Evolutionary conservation across 1,140 invertebrate species (phyloP).

Genomic region (Trachelipus rathkii): DNA sequence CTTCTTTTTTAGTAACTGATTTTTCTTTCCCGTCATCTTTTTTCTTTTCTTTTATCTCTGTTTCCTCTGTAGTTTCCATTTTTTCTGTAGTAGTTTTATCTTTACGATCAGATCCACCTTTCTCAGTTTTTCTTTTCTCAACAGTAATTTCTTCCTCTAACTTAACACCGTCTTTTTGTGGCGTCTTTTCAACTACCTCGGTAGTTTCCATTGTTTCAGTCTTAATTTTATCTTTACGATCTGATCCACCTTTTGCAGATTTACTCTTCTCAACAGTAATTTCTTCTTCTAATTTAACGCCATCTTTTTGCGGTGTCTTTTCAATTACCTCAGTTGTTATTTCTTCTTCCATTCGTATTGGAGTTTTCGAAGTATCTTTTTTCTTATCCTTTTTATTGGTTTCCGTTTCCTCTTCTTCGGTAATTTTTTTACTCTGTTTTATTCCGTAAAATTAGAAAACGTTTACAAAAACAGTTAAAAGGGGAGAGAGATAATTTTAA

Average conservation of each 20-base stretch:
- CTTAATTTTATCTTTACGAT: not conserved
- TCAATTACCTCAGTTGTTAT: constrained; percentile 23
- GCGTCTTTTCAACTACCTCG: constrained; percentile 1
- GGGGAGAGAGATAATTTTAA: no score
- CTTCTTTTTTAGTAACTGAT: not conserved
- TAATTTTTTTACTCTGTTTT: not conserved
- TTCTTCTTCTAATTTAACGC: constrained; percentile 2
- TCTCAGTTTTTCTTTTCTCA: not conserved
- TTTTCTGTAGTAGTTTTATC: not conserved
- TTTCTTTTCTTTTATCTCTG: not conserved
- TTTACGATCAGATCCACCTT: not conserved
- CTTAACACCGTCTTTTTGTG: not conserved
- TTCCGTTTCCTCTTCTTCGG: constrained; percentile 31
- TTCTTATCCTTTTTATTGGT: constrained; percentile 49
- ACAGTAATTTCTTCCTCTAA: not conserved
- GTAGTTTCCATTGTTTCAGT: not conserved
- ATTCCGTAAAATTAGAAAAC: not conserved
- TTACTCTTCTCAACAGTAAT: not conserved
- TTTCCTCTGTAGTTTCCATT: constrained; percentile 11
- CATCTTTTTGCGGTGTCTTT: not conserved
- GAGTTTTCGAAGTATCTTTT: constrained; percentile 36
- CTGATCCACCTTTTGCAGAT: not conserved
- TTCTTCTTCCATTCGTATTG: constrained; percentile 33
- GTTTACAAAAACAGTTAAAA: no score
- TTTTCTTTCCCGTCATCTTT: constrained; percentile 23